A percentile compares a stretch with the other conserved stretches of the same genome.
Conservation (phyloP, 2,113 vertebrate genomes). For the Motacilla alba region DNA sequence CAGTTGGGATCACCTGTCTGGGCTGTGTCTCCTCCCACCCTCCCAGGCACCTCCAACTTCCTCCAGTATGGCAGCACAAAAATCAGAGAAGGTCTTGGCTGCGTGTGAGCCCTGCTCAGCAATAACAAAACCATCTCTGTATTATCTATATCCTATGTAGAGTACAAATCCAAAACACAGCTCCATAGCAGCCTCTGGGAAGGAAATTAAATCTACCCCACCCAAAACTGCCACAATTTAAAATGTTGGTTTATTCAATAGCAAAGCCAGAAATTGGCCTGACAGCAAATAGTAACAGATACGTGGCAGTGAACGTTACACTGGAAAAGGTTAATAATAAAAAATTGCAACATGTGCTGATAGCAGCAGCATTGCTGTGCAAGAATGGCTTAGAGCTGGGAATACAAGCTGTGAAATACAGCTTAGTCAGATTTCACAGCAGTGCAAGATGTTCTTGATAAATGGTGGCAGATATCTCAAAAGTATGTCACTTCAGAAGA, state of each 20-base stretch:
- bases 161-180: background rate
- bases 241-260: background rate
- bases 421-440: no score
- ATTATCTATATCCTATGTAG: background rate
- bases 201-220: background rate
- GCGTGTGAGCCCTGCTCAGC: background rate
- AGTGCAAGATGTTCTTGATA: background rate
- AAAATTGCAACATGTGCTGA: background rate
- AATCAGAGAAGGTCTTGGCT: background rate
- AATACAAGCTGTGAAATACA: background rate
- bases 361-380: rapidly evolving
- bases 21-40: background rate
- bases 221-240: background rate
- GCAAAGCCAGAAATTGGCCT: background rate
- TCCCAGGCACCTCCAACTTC: background rate
- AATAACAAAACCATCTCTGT: background rate
- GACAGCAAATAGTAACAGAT: background rate
- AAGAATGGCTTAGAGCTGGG: background rate
- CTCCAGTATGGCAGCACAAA: background rate
- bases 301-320: background rate
- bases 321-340: background rate
- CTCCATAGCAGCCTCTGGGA: background rate
- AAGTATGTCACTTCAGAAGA: background rate
- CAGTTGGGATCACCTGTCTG: background rate
- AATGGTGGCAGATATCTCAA: background rate